Evolutionary conservation across 2,113 vertebrate species (phyloP).

Genomic region (Lutjanus erythropterus): DNA sequence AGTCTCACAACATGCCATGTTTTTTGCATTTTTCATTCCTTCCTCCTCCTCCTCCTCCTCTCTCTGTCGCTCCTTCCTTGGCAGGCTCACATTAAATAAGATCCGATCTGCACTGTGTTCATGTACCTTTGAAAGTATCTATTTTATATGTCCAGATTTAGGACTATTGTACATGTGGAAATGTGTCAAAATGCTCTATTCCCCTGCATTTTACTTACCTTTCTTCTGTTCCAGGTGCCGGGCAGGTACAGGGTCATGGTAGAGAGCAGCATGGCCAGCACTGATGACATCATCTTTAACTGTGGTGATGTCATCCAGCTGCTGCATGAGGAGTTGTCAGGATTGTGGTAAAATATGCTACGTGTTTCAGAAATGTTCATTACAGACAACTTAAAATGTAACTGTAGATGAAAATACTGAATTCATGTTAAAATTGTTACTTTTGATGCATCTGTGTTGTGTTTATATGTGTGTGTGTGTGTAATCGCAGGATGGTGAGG

Average conservation of each 20-base stretch:
- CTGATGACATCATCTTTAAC: conserved; percentile 91
- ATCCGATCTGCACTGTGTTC: neutral
- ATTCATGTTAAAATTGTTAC: neutral
- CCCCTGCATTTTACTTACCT: neutral
- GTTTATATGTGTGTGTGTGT: neutral
- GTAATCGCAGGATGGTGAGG: conserved; percentile 87
- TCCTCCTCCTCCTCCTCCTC: neutral
- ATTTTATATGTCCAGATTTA: neutral
- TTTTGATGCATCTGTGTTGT: neutral
- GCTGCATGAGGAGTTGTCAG: conserved; percentile 86
- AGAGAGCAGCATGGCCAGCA: conserved; percentile 87
- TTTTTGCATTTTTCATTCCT: neutral
- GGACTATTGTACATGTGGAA: neutral
- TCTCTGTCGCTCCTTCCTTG: neutral
- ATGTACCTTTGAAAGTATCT: neutral
- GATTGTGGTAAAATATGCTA: conserved; percentile 85
- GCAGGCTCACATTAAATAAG: neutral
- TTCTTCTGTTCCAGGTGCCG: conserved; percentile 82
- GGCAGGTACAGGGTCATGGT: conserved; percentile 90
- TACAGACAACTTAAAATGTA: neutral
- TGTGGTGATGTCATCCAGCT: conserved; percentile 91
- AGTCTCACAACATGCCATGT: neutral
- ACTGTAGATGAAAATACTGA: neutral
- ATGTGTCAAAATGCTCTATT: neutral
- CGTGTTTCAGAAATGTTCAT: neutral